Base-by-base conservation (phyloP, 2,888 invertebrate species). In the Drosophila borealis region DNA sequence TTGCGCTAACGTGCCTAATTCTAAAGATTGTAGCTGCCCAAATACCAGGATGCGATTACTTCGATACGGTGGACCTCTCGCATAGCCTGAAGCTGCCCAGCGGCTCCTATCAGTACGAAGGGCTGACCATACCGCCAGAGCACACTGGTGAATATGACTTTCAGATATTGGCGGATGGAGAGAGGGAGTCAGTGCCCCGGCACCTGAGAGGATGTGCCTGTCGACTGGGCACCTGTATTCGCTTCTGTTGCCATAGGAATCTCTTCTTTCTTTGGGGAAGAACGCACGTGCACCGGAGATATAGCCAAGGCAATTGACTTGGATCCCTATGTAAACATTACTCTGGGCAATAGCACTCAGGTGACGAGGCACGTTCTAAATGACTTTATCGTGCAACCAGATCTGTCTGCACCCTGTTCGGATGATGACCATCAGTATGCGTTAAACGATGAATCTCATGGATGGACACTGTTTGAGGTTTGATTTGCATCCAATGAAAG, bases 141-240 rank as follows among this genome's bases (percentile, higher is more conserved):
- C 61, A 71, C 25, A 76, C 78, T 14, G 87, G 69, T 0, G 51
- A 45, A 13, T 89, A 80, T 29, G 67, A 82, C 29, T 87, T 81
- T 29, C 73, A 69, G 11, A 57, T 74, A 13, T 34, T 68, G 4
- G 45, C 5, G 11, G 25, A 70, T 10, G 80, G 68, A 2, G 33
- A 29, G 0, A 39, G 0, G 14, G 62, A 19, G 6, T 0, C n/a
- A 0, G 80, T 80, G 19, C 1, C 51, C 1, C 56, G 25, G 4
- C 83, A 87, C 55, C 37, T 77, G 1, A 74, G 89, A 4, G 90
- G 90, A 13, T 91, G 91, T 46, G 70, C 84, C 21, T 90, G 90
- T 53, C 39, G 79, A 4, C 36, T 91, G n/a, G 89, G 82, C 53
- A 61, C 79, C 2, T 92, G 92, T 53, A 75, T 92, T 1, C 81